Evolutionary conservation across 2,888 invertebrate genomes (phyloP).

Genomic region (Podabrus alpinus): DNA sequence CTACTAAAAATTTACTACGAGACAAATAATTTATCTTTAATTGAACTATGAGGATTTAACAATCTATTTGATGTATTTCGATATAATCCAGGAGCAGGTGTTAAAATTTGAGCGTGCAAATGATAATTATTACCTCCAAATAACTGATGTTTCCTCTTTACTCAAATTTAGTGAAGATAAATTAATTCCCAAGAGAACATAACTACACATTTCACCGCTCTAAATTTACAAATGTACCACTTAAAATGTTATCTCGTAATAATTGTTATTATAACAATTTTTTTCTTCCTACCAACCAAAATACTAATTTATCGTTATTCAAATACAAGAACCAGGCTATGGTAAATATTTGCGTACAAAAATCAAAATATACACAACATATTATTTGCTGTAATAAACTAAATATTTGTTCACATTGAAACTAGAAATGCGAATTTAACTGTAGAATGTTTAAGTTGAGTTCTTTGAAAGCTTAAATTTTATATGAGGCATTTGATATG

Average conservation of each 20-base stretch:
- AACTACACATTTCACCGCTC: conserved; percentile 8
- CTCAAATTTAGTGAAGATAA: conserved; percentile 18
- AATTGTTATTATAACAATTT: background rate
- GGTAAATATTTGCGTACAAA: background rate
- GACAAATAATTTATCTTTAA: background rate
- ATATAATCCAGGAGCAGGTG: conserved; percentile 4
- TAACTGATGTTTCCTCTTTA: conserved; percentile 10
- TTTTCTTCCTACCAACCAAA: background rate
- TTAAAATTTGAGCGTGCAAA: conserved; percentile 18
- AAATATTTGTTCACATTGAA: background rate
- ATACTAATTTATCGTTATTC: background rate
- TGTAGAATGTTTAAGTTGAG: conserved; percentile 2
- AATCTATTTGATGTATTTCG: conserved; percentile 2
- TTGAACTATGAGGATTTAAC: background rate
- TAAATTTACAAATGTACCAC: conserved; percentile 1
- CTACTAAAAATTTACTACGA: background rate
- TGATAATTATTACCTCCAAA: conserved; percentile 11
- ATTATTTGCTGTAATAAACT: background rate
- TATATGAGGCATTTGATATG: conserved; percentile 10
- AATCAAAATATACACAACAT: conserved; percentile 3
- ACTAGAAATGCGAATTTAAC: background rate
- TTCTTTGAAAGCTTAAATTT: conserved; percentile 2
- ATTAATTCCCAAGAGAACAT: conserved; percentile 12
- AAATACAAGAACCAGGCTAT: background rate
- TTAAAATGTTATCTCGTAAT: background rate